A percentile compares a stretch with the other conserved stretches of the same genome.
Conservation (phyloP, 1,140 invertebrate species). For the Drosophila sucinea region DNA sequence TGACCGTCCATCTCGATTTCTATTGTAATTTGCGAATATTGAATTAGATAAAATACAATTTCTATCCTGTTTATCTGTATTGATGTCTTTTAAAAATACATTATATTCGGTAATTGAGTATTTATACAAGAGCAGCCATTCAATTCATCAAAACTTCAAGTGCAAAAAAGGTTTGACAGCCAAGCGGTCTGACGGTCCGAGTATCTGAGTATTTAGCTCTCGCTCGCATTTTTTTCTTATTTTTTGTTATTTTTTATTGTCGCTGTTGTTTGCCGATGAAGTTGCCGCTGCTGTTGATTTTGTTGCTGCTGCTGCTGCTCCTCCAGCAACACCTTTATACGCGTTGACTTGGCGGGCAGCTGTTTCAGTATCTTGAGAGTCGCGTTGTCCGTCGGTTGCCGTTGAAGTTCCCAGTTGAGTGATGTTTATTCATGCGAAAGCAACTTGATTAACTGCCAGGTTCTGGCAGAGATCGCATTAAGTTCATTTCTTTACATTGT, state of each 20-base stretch:
- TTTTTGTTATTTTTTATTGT: background rate
- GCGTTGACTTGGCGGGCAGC: slow-evolving; percentile 37
- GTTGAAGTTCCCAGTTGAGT: slow-evolving; percentile 22
- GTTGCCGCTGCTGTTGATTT: slow-evolving; percentile 4
- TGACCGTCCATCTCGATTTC: too few species aligned
- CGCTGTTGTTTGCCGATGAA: background rate
- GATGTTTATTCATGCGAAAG: slow-evolving; percentile 38
- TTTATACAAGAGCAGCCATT: slow-evolving; percentile 15
- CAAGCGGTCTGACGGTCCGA: slow-evolving; percentile 5
- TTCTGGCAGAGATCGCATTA: slow-evolving; percentile 13
- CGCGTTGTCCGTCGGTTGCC: slow-evolving; percentile 40
- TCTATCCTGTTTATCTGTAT: too few species aligned
- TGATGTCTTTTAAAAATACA: background rate
- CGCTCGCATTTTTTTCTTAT: background rate
- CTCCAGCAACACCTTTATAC: slow-evolving; percentile 44
- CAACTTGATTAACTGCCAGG: slow-evolving; percentile 27
- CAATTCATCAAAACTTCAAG: slow-evolving; percentile 31
- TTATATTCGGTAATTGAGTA: slow-evolving; percentile 1
- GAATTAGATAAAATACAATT: too few species aligned
- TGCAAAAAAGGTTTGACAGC: slow-evolving; percentile 35
- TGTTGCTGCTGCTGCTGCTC: slow-evolving; percentile 17
- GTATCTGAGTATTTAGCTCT: background rate
- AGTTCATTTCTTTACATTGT: background rate
- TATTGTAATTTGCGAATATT: background rate
- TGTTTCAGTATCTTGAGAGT: slow-evolving; percentile 64